phyloP scores from a whole-genome alignment of 2,113 vertebrate species.

The Haplochromis vanheusdeni region DNA sequence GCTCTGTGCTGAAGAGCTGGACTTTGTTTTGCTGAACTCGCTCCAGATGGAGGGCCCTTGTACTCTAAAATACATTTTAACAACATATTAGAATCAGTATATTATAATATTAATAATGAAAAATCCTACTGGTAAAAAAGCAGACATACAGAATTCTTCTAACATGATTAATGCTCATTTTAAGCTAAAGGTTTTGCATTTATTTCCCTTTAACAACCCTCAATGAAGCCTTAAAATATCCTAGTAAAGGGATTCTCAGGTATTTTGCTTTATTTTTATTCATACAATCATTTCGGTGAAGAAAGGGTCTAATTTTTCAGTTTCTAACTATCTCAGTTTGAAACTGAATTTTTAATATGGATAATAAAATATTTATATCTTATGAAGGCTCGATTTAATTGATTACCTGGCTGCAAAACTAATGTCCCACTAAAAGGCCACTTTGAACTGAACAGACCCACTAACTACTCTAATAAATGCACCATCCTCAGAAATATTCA shows the following conservation, averaged over 20 bases:
- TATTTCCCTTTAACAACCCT: not conserved
- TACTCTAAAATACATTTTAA: conserved; percentile 72
- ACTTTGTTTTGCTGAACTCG: conserved; percentile 91
- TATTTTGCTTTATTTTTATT: not conserved
- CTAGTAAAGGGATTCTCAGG: not conserved
- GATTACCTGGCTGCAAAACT: not conserved
- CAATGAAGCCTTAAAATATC: not conserved
- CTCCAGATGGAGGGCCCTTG: conserved; percentile 87
- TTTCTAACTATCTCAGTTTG: not conserved
- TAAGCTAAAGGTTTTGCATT: not conserved
- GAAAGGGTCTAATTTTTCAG: not conserved
- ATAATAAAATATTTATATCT: not conserved
- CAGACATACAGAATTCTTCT: not conserved
- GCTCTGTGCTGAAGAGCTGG: conserved; percentile 87
- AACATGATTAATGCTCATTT: not conserved
- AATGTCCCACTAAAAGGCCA: not conserved
- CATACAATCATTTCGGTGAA: not conserved
- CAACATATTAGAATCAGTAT: not conserved
- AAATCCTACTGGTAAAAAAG: not conserved
- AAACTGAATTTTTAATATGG: not conserved
- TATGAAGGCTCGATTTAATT: not conserved
- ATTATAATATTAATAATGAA: not conserved
- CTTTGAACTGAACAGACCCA: not conserved
- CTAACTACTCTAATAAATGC: not conserved
- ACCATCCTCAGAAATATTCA: conserved; percentile 47